Percentiles rank a stretch among this genome's conserved stretches.
Conservation (phyloP, 2,888 invertebrate species). For the Myopa tessellatipennis region DNA sequence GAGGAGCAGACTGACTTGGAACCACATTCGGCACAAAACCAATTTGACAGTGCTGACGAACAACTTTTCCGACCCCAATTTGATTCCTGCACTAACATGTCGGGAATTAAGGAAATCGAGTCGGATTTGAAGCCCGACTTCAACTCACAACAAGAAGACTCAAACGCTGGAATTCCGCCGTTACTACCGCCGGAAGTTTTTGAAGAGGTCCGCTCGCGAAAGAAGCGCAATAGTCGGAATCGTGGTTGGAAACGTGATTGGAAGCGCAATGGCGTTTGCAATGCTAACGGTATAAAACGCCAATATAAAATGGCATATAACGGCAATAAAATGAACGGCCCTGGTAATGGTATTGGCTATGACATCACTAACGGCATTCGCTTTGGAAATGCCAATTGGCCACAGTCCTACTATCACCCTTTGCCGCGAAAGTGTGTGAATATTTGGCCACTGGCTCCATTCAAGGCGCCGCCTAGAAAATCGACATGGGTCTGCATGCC, state of each 20-base stretch:
- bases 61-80: constrained; percentile 8
- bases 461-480: too few species aligned
- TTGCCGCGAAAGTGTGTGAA: too few species aligned
- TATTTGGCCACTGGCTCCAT: too few species aligned
- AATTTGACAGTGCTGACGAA: neutral
- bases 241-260: constrained; percentile 27
- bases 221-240: constrained; percentile 15
- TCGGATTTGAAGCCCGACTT: constrained; percentile 31
- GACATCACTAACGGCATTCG: constrained; percentile 3
- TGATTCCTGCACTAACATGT: constrained; percentile 48
- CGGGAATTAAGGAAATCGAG: constrained; percentile 3
- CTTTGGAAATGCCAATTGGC: neutral
- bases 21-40: too few species aligned
- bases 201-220: constrained; percentile 22
- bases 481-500: too few species aligned
- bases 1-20: constrained; percentile 4
- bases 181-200: constrained; percentile 47
- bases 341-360: neutral
- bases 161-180: constrained; percentile 52
- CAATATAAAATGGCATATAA: neutral
- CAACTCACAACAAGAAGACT: constrained; percentile 50
- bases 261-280: neutral
- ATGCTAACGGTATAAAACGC: neutral
- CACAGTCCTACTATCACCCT: too few species aligned
- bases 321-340: neutral